Evolutionary conservation across 2,797 vertebrate genomes (phyloP).

Genomic region (Microhierax caerulescens): DNA sequence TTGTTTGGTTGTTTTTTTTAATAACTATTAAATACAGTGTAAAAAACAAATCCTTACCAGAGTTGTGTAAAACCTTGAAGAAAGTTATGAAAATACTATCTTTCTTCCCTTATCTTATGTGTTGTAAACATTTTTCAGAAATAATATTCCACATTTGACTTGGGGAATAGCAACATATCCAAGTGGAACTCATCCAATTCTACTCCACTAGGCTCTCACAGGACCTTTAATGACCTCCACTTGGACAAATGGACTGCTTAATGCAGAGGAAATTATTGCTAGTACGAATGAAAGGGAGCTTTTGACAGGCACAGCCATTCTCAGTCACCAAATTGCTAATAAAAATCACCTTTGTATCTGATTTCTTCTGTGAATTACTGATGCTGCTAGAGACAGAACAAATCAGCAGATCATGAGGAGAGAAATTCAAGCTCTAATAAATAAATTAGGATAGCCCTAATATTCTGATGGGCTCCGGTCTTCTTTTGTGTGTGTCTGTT

Average conservation of each 20-base stretch:
- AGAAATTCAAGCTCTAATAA: not conserved
- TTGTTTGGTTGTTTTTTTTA: no score
- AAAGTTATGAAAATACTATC: not conserved
- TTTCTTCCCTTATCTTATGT: not conserved
- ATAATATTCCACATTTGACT: not conserved
- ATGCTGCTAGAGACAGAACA: constrained; percentile 32
- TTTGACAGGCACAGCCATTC: constrained; percentile 40
- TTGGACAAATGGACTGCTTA: constrained; percentile 39
- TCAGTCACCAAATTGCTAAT: constrained; percentile 27
- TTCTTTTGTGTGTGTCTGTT: not conserved
- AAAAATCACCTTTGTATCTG: constrained; percentile 35
- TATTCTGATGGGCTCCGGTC: not conserved
- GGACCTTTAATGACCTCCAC: constrained; percentile 45
- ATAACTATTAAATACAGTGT: not conserved
- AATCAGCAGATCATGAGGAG: not conserved
- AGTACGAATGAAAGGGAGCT: constrained; percentile 26
- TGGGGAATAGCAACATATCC: not conserved
- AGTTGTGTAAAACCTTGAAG: not conserved
- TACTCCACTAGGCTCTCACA: not conserved
- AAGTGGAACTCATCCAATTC: not conserved
- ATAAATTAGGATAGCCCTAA: not conserved
- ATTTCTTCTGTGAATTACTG: constrained; percentile 1
- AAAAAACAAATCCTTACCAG: not conserved
- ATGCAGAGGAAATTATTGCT: constrained; percentile 31
- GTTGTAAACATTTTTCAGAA: constrained; percentile 42